Percentiles rank a stretch among this genome's conserved stretches.
These are phyloP conservation scores for Yponomeuta evonymella DNA, from an alignment of 2,888 invertebrate genomes.

Conservation along the genomic window DNA sequence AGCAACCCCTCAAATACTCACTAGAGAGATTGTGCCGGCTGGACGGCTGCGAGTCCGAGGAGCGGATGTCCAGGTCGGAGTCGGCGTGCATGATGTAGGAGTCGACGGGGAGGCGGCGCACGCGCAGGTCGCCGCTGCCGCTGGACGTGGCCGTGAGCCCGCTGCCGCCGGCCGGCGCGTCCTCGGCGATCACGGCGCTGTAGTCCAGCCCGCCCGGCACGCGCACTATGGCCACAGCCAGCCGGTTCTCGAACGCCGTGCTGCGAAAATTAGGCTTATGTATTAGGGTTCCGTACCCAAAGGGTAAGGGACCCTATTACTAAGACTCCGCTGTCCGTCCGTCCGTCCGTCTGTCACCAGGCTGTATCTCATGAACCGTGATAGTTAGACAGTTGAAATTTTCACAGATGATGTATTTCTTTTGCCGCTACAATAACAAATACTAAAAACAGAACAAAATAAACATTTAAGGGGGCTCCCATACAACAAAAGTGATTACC, in stretches of 20 bases:
- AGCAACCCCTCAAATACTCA: constrained; percentile 23
- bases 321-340: too few relatives aligned
- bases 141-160: constrained; percentile 60
- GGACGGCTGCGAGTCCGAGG: constrained; percentile 40
- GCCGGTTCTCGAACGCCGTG: constrained; percentile 93
- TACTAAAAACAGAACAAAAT: too few relatives aligned
- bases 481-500: too few relatives aligned
- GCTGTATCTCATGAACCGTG: too few relatives aligned
- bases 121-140: constrained; percentile 61
- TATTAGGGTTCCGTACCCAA: too few relatives aligned
- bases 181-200: constrained; percentile 67
- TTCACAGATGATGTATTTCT: too few relatives aligned
- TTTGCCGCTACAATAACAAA: too few relatives aligned
- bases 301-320: too few relatives aligned
- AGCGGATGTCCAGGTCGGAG: constrained; percentile 80
- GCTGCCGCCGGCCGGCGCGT: constrained; percentile 42
- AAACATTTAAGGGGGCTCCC: too few relatives aligned
- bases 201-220: constrained; percentile 91
- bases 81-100: constrained; percentile 79
- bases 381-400: too few relatives aligned
- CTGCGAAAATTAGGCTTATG: constrained; percentile 57
- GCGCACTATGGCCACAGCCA: constrained; percentile 93
- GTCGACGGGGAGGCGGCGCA: constrained; percentile 37
- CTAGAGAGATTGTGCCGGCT: constrained; percentile 28
- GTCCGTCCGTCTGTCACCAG: too few relatives aligned